phyloP scores from a whole-genome alignment of 2,797 vertebrate genomes.

The Tapirus indicus region DNA sequence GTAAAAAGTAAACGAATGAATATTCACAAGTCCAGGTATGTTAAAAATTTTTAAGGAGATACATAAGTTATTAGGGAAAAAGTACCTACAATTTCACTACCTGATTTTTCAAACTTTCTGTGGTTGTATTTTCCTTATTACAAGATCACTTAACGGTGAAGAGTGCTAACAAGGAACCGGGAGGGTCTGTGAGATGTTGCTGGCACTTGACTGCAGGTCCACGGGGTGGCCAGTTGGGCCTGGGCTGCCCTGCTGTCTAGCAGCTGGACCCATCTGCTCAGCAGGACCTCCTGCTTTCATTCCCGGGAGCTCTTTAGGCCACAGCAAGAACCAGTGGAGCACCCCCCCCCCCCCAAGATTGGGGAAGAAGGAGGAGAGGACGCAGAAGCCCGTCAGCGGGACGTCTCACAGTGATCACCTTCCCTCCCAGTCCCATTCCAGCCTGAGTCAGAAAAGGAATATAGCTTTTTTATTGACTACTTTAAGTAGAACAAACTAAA shows the following conservation, averaged over 20 bases:
- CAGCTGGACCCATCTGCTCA: neutral
- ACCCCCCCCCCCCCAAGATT: neutral
- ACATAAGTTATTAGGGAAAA: neutral
- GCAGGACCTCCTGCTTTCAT: neutral
- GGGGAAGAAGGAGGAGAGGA: neutral
- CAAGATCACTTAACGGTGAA: neutral
- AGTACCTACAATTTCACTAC: neutral
- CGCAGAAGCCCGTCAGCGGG: fast-evolving
- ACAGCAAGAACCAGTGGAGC: too few relatives aligned
- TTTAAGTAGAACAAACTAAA: conserved; percentile 91
- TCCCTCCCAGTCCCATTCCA: conserved; percentile 9
- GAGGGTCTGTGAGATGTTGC: neutral
- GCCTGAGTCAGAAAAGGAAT: conserved; percentile 83
- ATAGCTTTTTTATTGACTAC: conserved; percentile 92
- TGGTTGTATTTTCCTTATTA: neutral
- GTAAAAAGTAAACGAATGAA: neutral
- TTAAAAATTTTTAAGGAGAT: neutral
- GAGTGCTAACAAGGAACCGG: neutral
- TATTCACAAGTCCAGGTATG: neutral
- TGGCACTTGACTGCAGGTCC: neutral
- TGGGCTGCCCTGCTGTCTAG: neutral
- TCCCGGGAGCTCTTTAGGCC: neutral
- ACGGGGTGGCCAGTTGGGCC: neutral
- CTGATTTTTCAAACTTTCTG: neutral
- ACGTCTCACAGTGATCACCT: neutral